Base-by-base conservation (phyloP, 2,888 invertebrate genomes). In the Campopleginae sp. region DNA sequence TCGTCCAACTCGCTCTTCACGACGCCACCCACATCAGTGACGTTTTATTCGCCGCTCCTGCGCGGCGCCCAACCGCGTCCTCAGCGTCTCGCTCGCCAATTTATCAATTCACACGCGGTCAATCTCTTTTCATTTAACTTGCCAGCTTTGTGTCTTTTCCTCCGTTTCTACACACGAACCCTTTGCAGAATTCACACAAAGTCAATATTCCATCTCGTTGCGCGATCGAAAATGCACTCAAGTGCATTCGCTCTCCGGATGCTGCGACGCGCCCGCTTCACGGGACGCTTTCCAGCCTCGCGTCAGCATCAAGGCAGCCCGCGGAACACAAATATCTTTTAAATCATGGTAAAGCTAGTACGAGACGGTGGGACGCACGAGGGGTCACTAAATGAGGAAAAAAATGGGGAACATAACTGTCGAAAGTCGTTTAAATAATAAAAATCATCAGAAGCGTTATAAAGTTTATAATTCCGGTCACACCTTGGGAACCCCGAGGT, bases 1-100 rank as follows among this genome's bases (percentile, higher is more conserved):
- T 87, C 80, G 79, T 66, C 65, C 48, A 19, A 42, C 68, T 68
- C 54, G 46, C 75, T 68, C 31, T 17, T 68, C 68, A 48, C 75
- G 72, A 87, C 80, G 68, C 88, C 90, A 88, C 91, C 90, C 89
- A 91, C 90, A 89, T 87, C 83, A 85, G 77, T 68, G 83, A 86
- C 87, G 86, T 87, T 86, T 86, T 84, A 87, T 82, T 80, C 66
- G 80, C 82, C 85, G 86, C 79, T 80, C 75, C 82, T 51, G 76
- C 80, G 77, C 80, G 77, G 80, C 84, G 51, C 76, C 88, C 88
- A 44, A 88, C 88, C 87, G 70, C 88, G 70, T 86, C 63, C 54
- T 61, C 23, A 75, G 76, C 82, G 75, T 85, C 44, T 66, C n/a
- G n/a, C 74, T 77, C 86, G 88, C 85, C 87, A 88, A 88, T 87